Evolutionary conservation across 2,113 vertebrate genomes (phyloP), one percentile per base, ranked within the genome.

Genomic region (Plectropomus leopardus): DNA sequence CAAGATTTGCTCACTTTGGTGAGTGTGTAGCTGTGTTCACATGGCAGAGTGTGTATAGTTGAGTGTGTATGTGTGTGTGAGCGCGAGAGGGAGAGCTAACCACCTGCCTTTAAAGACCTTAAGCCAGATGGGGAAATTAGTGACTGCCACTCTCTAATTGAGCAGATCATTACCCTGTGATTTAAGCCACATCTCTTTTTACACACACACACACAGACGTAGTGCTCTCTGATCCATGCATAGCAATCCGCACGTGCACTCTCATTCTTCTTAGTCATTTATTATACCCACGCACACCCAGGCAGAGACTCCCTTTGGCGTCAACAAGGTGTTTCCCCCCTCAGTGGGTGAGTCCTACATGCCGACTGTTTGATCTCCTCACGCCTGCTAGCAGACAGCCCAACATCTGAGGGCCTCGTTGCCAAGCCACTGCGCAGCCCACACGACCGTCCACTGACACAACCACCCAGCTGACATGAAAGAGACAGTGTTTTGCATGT

Each of bases 291-390:
- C 65, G 4, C 58, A 66, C 19, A 16, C 17, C 1, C 44, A 1
- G 4, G 23, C 64, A 55, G 66, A 50, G 45, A 47, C 55, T 54
- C 73, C 71, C 70, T 77, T 68, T 63, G 50, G 75, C 34, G 1
- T 45, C 4, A 2, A 30, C 28, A 15, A 78, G 84, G 84, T 87
- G 83, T 58, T 53, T 30, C 59, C 73, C 47, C 59, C 47, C 50
- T 64, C 42, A 40, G 10, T 36, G 65, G 21, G n/a, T 36, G 74
- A 76, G 53, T 63, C 72, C 72, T 55, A 23, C 28, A 16, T 11
- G 42, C 44, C 70, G 47, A 57, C 72, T 77, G 75, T 80, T 72
- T 85, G 80, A 86, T 84, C 72, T 58, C 26, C 17, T 69, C 55
- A 45, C 34, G 51, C 23, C 68, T 83, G 23, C 67, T 36, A 23